Evolutionary conservation across 2,113 vertebrate species (phyloP).

Genomic region (Cisticola juncidis): DNA sequence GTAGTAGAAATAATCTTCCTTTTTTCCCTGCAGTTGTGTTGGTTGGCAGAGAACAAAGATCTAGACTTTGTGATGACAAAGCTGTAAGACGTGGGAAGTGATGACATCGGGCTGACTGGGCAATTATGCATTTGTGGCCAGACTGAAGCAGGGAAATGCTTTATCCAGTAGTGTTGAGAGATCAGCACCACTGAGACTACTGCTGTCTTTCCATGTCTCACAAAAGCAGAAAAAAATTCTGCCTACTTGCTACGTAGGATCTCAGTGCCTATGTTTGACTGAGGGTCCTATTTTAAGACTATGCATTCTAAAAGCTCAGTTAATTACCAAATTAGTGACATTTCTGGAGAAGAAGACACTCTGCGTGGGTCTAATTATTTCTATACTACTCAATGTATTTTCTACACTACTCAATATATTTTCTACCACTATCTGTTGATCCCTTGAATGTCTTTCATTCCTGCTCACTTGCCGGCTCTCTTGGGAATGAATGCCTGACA

Average conservation of each 20-base stretch:
- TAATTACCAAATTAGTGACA: not conserved
- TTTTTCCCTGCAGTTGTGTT: not conserved
- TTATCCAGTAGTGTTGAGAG: not conserved
- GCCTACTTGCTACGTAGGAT: not conserved
- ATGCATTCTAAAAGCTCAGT: not conserved
- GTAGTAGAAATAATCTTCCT: not conserved
- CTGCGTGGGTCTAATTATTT: not conserved
- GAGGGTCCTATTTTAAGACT: not conserved
- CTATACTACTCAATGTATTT: not conserved
- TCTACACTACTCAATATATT: fast-evolving
- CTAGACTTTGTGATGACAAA: not conserved
- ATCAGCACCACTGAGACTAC: not conserved
- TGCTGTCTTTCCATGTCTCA: not conserved
- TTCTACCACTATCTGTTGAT: fast-evolving
- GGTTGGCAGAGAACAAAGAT: not conserved
- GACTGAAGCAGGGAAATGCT: not conserved
- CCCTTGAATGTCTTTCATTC: not conserved
- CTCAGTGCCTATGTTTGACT: not conserved
- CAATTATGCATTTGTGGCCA: not conserved
- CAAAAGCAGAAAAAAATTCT: not conserved
- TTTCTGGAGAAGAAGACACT: not conserved
- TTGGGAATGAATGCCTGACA: not conserved
- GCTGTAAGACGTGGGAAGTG: not conserved
- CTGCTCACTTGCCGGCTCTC: not conserved
- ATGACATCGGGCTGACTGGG: not conserved